phyloP scores from a whole-genome alignment of 1,140 invertebrate species.

The Platorchestia sp. region DNA sequence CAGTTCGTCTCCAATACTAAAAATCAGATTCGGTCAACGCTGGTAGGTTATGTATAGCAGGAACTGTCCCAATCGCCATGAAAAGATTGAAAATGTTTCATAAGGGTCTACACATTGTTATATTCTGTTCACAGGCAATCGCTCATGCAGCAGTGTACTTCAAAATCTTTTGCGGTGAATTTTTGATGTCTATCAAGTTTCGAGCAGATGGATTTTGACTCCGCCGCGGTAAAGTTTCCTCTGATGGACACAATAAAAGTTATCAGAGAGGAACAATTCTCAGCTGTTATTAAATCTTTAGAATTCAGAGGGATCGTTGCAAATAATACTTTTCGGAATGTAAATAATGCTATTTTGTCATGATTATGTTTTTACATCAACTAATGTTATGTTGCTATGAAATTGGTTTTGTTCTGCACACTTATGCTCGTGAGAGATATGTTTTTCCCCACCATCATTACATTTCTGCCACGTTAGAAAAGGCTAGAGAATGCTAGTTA shows the following conservation, averaged over 20 bases:
- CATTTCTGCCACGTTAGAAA: not conserved
- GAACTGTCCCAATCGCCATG: too few species aligned
- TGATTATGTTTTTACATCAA: too few species aligned
- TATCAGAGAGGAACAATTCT: not conserved
- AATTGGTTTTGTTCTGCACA: not conserved
- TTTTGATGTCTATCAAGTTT: not conserved
- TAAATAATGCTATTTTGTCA: not conserved
- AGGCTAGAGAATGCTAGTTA: not conserved
- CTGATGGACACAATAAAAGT: not conserved
- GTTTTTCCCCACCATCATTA: not conserved
- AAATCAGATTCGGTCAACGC: too few species aligned
- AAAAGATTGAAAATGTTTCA: too few species aligned
- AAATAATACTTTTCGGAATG: not conserved
- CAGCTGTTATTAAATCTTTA: not conserved
- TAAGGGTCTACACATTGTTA: too few species aligned
- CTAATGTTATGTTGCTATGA: too few species aligned
- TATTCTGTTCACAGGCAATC: not conserved
- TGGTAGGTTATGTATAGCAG: too few species aligned
- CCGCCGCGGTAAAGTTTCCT: not conserved
- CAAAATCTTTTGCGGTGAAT: not conserved
- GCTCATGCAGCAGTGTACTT: not conserved
- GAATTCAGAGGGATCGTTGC: not conserved
- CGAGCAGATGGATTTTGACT: not conserved
- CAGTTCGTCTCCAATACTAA: too few species aligned
- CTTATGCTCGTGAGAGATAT: not conserved